Base-by-base conservation (phyloP, 2,113 vertebrate genomes). In the Glaucidium brasilianum region DNA sequence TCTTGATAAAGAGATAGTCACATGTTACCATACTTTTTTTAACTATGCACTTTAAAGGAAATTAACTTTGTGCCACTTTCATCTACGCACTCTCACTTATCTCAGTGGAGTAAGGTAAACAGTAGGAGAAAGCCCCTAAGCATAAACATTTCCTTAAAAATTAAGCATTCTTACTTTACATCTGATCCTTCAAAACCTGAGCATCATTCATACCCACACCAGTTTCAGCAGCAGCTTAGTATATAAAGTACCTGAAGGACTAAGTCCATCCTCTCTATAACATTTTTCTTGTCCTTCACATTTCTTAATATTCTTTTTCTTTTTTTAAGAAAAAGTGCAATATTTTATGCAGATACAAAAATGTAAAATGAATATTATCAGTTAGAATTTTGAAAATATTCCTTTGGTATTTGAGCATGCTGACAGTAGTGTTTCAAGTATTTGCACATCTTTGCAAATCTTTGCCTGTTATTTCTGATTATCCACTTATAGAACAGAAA, bases 221-320 rank as follows among this genome's bases (percentile, higher is more conserved):
- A 11, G 72, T 69, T 77, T 69, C 49, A 64, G 20, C 59, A 90
- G 21, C 6, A 81, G 4, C 13, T 39, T 25, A 50, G 8, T 34
- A 47, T 25, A 19, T 6, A 67, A 18, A 30, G 4, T 53, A 69
- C 19, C 26, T 69, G n/a, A 71, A 89, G 2, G 23, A n/a, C 49
- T 58, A 58, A 35, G 34, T 34, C 34, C 10, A 22, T 35, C 12
- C 5, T 43, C 20, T 56, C 14, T 53, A 34, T 39, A 9, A 2
- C 4, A 25, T 30, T 58, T 56, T 91, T 25, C 67, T 5, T 2
- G 34, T 30, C 0, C 2, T 2, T 15, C 17, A 18, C 2, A 29
- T 73, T 68, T 37, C 1, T 37, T 5, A 47, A 30, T 23, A 17
- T 9, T 4, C 1, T 8, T 6, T 18, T n/a, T 45, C n/a, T 37